Percentiles rank a stretch among this genome's conserved stretches.
Evolutionary conservation across 2,888 invertebrate genomes (phyloP).

Genomic region (Steinernema hermaphroditum): DNA sequence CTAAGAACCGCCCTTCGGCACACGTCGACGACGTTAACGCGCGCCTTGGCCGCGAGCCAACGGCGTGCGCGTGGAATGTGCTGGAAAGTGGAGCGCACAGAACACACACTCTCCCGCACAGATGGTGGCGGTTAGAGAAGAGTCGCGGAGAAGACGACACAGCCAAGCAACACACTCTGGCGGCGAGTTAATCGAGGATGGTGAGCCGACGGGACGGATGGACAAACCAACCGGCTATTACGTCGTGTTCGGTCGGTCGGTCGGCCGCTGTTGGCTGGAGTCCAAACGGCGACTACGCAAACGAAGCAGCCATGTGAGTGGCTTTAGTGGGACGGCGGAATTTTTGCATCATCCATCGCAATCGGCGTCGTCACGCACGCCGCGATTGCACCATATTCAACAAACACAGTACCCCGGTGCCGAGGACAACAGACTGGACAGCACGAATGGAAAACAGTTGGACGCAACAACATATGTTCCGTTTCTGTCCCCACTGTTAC

Average conservation of each 20-base stretch:
- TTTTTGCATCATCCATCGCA: not conserved
- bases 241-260: not conserved
- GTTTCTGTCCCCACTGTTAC: not conserved
- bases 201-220: not conserved
- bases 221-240: conserved; percentile 1
- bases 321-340: conserved; percentile 1
- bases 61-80: conserved; percentile 29
- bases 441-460: not conserved
- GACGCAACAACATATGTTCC: not conserved
- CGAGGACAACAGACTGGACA: not conserved
- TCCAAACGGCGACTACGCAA: conserved; percentile 28
- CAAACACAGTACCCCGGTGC: not conserved
- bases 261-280: conserved; percentile 17
- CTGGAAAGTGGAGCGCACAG: conserved; percentile 15
- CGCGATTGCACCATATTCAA: not conserved
- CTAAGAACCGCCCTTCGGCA: conserved; percentile 23
- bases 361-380: not conserved
- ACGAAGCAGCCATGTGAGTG: conserved; percentile 16
- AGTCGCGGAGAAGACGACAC: not conserved
- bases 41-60: conserved; percentile 23
- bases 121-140: conserved; percentile 25
- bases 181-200: conserved; percentile 7
- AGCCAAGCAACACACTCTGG: not conserved
- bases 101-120: conserved; percentile 14
- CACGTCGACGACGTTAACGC: conserved; percentile 22